These are phyloP conservation scores for Cryptops parisi DNA, from an alignment of 2,888 invertebrate species.

Conservation along the genomic window DNA sequence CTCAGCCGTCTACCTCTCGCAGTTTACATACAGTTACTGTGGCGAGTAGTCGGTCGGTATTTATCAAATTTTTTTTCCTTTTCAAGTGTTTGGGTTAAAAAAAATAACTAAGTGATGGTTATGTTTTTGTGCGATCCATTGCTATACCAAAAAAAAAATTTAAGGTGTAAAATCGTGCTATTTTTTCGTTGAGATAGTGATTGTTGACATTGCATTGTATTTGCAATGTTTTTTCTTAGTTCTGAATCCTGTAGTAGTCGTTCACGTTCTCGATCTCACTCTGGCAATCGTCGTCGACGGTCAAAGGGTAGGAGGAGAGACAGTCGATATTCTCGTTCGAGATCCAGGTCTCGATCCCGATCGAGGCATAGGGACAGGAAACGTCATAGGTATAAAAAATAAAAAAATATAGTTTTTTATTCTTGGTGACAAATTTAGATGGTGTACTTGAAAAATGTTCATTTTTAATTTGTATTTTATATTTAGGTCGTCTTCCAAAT, in stretches of 20 bases:
- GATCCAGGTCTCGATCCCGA: neutral
- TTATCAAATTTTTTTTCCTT: constrained; percentile 8
- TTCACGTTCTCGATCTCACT: constrained; percentile 3
- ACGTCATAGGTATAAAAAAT: constrained; percentile 4
- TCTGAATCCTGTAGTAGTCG: constrained; percentile 18
- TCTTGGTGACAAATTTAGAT: too few relatives aligned
- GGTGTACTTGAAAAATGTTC: neutral
- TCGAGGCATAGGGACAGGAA: constrained; percentile 3
- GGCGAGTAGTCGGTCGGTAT: constrained; percentile 14
- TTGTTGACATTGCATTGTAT: neutral
- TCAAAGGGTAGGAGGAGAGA: neutral
- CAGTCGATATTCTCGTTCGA: neutral
- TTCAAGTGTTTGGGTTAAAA: neutral
- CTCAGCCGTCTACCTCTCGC: constrained; percentile 5
- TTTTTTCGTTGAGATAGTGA: neutral
- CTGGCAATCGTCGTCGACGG: neutral
- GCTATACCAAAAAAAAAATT: neutral
- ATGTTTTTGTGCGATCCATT: too few relatives aligned
- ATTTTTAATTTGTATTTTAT: too few relatives aligned
- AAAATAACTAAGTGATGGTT: neutral
- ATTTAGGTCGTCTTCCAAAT: constrained; percentile 24
- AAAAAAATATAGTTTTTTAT: constrained; percentile 14
- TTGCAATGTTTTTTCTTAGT: constrained; percentile 6
- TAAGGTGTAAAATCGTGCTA: neutral
- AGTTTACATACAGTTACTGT: constrained; percentile 11